Evolutionary conservation across 2,888 invertebrate genomes (phyloP).

Genomic region (Hydrotaea diabolus): DNA sequence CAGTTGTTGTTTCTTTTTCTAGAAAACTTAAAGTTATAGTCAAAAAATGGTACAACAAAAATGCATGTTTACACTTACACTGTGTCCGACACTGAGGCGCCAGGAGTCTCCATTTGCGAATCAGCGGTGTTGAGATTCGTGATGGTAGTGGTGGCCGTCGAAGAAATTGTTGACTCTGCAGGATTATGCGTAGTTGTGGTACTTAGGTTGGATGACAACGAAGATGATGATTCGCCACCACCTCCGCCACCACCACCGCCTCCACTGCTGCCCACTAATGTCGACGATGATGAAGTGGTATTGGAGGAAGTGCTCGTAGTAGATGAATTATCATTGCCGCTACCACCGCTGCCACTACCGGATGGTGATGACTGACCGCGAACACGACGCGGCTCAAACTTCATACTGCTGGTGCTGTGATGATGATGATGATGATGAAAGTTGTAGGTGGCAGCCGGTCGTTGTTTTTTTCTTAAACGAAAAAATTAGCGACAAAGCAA

Average conservation of each 20-base stretch:
- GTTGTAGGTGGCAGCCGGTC: conserved; percentile 58
- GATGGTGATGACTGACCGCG: conserved; percentile 70
- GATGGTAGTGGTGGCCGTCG: conserved; percentile 54
- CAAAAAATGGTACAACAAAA: conserved; percentile 1
- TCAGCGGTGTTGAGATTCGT: conserved; percentile 62
- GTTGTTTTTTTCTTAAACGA: conserved; percentile 37
- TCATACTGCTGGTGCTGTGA: conserved; percentile 72
- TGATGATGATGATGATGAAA: conserved; percentile 28
- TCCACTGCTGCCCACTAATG: conserved; percentile 69
- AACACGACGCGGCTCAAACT: conserved; percentile 80
- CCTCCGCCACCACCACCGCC: conserved; percentile 60
- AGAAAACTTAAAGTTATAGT: neutral
- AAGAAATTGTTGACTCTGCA: conserved; percentile 57
- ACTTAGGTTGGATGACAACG: conserved; percentile 50
- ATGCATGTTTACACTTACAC: conserved; percentile 69
- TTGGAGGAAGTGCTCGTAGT: conserved; percentile 68
- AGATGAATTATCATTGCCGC: conserved; percentile 68
- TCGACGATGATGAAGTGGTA: conserved; percentile 70
- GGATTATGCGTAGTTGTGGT: conserved; percentile 61
- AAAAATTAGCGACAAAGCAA: neutral
- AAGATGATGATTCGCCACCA: conserved; percentile 65
- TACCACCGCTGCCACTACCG: conserved; percentile 68
- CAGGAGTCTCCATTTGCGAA: conserved; percentile 59
- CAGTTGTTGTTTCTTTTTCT: neutral
- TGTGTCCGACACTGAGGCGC: conserved; percentile 67